phyloP scores from a whole-genome alignment of 2,888 invertebrate genomes.

The Perizoma flavofasciatum region DNA sequence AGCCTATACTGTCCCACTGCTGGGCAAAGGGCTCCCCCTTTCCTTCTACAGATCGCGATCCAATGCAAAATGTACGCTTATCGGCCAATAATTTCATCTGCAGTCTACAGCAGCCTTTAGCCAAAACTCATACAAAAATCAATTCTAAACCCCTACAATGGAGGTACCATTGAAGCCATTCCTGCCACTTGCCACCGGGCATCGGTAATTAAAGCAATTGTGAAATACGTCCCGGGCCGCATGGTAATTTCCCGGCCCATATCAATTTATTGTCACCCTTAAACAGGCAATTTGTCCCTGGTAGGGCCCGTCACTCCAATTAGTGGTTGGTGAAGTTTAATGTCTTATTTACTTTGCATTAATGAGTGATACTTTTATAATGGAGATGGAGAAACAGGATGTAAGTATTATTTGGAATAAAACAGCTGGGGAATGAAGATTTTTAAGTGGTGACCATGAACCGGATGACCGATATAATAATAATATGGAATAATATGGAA shows the following conservation, averaged over 20 bases:
- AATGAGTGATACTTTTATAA: conserved; percentile 7
- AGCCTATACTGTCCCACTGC: no score
- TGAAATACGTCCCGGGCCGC: conserved; percentile 70
- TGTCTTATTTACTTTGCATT: conserved; percentile 62
- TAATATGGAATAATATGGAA: no score
- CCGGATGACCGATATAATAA: no score
- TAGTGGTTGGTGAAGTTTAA: conserved; percentile 60
- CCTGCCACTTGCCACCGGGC: conserved; percentile 56
- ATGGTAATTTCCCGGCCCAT: conserved; percentile 76
- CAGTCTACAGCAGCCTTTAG: neutral
- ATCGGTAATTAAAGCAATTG: conserved; percentile 75
- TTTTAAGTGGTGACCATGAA: no score
- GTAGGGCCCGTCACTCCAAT: conserved; percentile 62
- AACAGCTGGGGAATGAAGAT: no score
- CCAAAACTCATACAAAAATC: conserved; percentile 21
- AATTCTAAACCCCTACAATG: conserved; percentile 49
- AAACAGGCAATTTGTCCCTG: conserved; percentile 76
- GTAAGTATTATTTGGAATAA: neutral
- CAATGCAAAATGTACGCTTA: no score
- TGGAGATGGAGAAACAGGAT: conserved; percentile 14
- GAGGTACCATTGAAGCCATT: conserved; percentile 51
- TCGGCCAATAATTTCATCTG: no score
- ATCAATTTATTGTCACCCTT: conserved; percentile 81
- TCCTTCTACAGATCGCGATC: no score
- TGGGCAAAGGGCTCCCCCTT: no score